A percentile compares a stretch with the other conserved stretches of the same genome.
These are phyloP conservation scores for Enteromius viviparus DNA, from an alignment of 2,797 vertebrate genomes.

Conservation along the genomic window DNA sequence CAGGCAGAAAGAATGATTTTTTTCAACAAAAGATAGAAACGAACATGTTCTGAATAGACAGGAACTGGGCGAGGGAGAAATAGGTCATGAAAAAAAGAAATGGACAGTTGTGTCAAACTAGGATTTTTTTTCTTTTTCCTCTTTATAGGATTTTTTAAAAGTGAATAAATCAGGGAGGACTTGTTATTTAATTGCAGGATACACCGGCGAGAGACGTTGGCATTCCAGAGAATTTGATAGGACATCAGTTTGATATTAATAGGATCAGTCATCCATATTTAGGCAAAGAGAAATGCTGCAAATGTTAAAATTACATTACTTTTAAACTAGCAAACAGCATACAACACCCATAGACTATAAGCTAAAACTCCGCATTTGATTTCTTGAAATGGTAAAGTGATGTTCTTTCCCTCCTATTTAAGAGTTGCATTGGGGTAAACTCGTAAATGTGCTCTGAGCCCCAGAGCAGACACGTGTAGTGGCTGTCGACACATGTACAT, in stretches of 20 bases:
- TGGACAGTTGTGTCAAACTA: not conserved
- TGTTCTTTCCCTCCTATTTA: not conserved
- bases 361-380: not conserved
- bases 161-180: not conserved
- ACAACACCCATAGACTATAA: not conserved
- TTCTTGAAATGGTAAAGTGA: not conserved
- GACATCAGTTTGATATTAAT: not conserved
- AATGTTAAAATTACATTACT: not conserved
- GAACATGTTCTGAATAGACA: conserved; percentile 16
- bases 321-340: too few relatives aligned
- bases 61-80: not conserved
- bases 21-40: conserved; percentile 25
- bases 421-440: conserved; percentile 2
- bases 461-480: conserved; percentile 31
- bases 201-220: not conserved
- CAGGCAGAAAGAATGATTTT: not conserved
- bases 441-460: not conserved
- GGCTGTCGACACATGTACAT: conserved; percentile 1
- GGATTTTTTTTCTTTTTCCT: not conserved
- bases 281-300: not conserved
- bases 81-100: conserved; percentile 26
- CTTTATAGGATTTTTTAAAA: not conserved
- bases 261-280: not conserved
- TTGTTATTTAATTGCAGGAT: not conserved
- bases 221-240: not conserved